Evolutionary conservation across 2,113 vertebrate genomes (phyloP).

Genomic region (Globicephala melas): DNA sequence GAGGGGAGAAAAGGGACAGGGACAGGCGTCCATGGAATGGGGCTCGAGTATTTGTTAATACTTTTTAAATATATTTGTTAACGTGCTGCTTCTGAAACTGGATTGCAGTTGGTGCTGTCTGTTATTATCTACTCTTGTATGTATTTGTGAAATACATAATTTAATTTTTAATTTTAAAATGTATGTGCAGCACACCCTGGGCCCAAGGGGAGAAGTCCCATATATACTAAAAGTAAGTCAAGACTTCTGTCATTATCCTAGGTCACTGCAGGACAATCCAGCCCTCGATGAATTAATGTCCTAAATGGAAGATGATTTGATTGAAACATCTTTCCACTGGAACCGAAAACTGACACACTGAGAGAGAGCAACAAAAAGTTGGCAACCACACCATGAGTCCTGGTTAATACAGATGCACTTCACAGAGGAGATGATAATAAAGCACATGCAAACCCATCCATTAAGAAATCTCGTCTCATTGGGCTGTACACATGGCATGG

Average conservation of each 20-base stretch:
- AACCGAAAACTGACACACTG: background rate
- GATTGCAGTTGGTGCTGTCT: background rate
- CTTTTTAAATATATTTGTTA: background rate
- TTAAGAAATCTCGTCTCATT: background rate
- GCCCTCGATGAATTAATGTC: background rate
- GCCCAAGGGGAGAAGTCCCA: background rate
- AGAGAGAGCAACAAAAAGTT: background rate
- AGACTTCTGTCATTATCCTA: background rate
- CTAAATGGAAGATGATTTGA: background rate
- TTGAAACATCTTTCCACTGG: background rate
- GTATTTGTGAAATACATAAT: background rate
- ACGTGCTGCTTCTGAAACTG: background rate
- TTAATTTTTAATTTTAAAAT: slow-evolving; percentile 3
- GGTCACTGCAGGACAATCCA: background rate
- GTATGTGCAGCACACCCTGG: background rate
- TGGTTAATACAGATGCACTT: background rate
- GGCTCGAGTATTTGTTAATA: no score
- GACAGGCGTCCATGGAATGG: accelerated
- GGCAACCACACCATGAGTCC: background rate
- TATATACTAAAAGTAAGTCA: background rate
- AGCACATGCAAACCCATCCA: background rate
- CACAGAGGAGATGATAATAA: background rate
- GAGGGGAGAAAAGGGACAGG: background rate
- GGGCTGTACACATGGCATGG: background rate
- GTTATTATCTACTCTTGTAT: background rate